phyloP scores from a whole-genome alignment of 2,113 vertebrate genomes.

The Pachycephala philippinensis region DNA sequence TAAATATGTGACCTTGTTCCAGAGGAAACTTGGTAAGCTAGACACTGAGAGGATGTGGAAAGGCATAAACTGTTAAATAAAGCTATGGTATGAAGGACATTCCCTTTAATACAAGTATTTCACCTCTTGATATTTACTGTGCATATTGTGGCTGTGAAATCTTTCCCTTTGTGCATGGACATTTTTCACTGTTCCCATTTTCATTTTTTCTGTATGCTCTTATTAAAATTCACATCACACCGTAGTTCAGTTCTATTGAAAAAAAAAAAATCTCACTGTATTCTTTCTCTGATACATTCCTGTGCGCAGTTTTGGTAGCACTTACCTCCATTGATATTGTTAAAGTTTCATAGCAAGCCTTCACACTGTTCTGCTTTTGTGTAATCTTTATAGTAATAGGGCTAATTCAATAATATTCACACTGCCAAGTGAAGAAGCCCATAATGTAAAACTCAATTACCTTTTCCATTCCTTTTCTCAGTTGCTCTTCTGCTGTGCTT shows the following conservation, averaged over 20 bases:
- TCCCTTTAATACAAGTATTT: not conserved
- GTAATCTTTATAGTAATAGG: conserved; percentile 57
- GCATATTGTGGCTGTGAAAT: not conserved
- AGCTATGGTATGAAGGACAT: not conserved
- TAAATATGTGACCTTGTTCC: conserved; percentile 13
- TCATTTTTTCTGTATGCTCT: not conserved
- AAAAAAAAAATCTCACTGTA: not conserved
- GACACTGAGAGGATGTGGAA: not conserved
- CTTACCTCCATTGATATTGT: conserved; percentile 52
- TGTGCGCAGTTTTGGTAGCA: conserved; percentile 38
- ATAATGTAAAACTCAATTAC: conserved; percentile 63
- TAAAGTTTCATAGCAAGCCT: conserved; percentile 58
- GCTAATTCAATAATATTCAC: conserved; percentile 67
- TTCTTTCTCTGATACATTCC: conserved; percentile 52
- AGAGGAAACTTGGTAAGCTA: not conserved
- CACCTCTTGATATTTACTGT: conserved; percentile 43
- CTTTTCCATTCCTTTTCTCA: conserved; percentile 48
- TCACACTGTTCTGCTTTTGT: conserved; percentile 65
- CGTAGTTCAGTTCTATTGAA: not conserved
- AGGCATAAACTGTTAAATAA: conserved; percentile 2
- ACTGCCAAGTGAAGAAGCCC: conserved; percentile 31
- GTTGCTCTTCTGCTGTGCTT: conserved; percentile 34
- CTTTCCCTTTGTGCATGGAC: not conserved
- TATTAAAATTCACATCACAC: conserved; percentile 70
- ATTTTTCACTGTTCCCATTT: not conserved